Evolutionary conservation across 2,797 vertebrate species (phyloP), one percentile per base, ranked within the genome.

Genomic region (Dipus sagitta): DNA sequence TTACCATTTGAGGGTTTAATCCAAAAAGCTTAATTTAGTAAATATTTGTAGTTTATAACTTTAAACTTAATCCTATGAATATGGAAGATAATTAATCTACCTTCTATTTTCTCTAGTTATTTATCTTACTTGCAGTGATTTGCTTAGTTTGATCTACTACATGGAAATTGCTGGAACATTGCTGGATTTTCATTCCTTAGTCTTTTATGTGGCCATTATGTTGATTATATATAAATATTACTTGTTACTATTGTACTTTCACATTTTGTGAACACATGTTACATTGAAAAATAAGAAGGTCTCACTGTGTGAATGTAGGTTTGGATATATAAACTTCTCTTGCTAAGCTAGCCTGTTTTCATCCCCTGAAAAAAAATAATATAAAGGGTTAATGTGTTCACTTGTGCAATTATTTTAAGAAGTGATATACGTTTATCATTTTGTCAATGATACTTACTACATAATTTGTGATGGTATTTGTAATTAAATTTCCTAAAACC

Each of bases 401-500:
- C 13, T 13, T 6, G 15, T 54, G 54, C 6, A 47, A 47, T 64
- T 64, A 70, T 34, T 92, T 84, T 7, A 60, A 67, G 21, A 88
- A 68, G 14, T 38, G 58, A 32, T 47, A 28, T 17, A 13, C 11
- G 10, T 26, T 4, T 30, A 30, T 70, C 20, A 64, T 68, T 81
- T 88, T 58, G 28, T 80, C 76, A 62, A 0, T 83, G 62, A 34
- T 77, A 18, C 30, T 72, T 62, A 38, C n/a, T 68, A 64, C 6
- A 42, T 42, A 54, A 21, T 77, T 90, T 42, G 58, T 77, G 13
- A 68, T 86, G 79, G 18, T 34, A 91, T 81, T 67, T 79, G 6
- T 42, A 52, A 81, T 88, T 87, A 94, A 90, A 89, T 62, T 70
- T 65, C 23, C 23, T 74, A 54, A 89, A 84, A 78, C 68, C 21